Evolutionary conservation across 2,113 vertebrate species (phyloP).

Genomic region (Anser brachyrhynchus): DNA sequence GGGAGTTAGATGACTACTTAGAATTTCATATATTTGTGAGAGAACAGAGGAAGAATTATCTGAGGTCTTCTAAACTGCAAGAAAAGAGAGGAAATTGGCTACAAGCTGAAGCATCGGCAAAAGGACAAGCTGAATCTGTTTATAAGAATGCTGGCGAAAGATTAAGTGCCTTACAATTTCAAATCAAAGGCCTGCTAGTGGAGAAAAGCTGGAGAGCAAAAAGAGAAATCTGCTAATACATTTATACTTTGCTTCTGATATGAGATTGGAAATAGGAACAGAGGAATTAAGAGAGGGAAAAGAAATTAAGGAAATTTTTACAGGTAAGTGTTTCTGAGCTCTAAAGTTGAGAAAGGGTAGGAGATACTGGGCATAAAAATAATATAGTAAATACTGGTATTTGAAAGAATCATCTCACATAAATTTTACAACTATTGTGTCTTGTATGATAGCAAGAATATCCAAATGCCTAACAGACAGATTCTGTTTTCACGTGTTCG

Average conservation of each 20-base stretch:
- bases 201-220: slow-evolving; percentile 38
- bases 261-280: neutral
- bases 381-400: neutral
- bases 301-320: neutral
- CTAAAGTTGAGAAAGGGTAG: neutral
- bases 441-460: neutral
- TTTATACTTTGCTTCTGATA: slow-evolving; percentile 42
- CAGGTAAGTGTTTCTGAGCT: neutral
- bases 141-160: slow-evolving; percentile 53
- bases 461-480: neutral
- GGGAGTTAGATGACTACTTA: slow-evolving; percentile 61
- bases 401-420: neutral
- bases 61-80: slow-evolving; percentile 38
- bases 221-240: slow-evolving; percentile 30
- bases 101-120: slow-evolving; percentile 30
- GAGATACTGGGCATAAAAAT: neutral
- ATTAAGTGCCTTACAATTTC: slow-evolving; percentile 57
- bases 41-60: slow-evolving; percentile 66
- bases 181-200: slow-evolving; percentile 48
- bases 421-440: neutral
- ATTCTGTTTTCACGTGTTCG: neutral
- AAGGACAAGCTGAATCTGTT: slow-evolving; percentile 51
- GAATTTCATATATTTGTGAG: slow-evolving; percentile 58
- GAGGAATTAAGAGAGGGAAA: neutral
- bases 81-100: slow-evolving; percentile 44